A percentile compares a stretch with the other conserved stretches of the same genome.
These are phyloP conservation scores for Menura novaehollandiae DNA, from an alignment of 2,113 vertebrate genomes.

Conservation along the genomic window DNA sequence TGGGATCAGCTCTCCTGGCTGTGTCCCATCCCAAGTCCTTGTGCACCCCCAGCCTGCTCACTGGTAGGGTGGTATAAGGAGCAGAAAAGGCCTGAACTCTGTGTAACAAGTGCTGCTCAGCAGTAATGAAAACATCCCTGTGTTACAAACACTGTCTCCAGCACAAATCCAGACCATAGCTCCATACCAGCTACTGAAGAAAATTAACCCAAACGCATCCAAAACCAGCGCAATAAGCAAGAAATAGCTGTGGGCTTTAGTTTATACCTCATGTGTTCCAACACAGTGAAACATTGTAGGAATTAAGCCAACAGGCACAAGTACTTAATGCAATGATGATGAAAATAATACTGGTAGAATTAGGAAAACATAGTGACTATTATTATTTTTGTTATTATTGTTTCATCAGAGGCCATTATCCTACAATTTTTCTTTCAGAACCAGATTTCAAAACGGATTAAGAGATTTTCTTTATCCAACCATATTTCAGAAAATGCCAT, in stretches of 20 bases:
- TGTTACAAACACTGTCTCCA: not conserved
- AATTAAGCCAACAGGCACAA: not conserved
- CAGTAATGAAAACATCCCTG: not conserved
- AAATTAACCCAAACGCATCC: not conserved
- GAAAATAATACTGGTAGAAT: not conserved
- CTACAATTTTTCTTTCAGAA: conserved; percentile 4
- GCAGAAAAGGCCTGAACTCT: not conserved
- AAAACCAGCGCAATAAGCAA: not conserved
- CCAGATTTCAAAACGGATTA: not conserved
- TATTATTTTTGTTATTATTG: not conserved
- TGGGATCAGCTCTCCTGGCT: not conserved
- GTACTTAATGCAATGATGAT: not conserved
- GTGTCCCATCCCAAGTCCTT: not conserved
- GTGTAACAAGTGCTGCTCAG: not conserved
- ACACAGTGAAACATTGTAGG: not conserved
- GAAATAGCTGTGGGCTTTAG: not conserved
- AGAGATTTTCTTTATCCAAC: not conserved
- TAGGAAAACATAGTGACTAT: not conserved
- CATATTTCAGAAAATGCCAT: not conserved
- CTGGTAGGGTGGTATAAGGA: not conserved
- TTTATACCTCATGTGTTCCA: not conserved
- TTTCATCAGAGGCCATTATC: not conserved
- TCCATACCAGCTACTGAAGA: not conserved
- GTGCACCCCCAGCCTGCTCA: not conserved
- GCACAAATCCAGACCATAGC: not conserved